These are phyloP conservation scores for Cherax destructor DNA, from an alignment of 1,140 invertebrate genomes.

Conservation along the genomic window DNA sequence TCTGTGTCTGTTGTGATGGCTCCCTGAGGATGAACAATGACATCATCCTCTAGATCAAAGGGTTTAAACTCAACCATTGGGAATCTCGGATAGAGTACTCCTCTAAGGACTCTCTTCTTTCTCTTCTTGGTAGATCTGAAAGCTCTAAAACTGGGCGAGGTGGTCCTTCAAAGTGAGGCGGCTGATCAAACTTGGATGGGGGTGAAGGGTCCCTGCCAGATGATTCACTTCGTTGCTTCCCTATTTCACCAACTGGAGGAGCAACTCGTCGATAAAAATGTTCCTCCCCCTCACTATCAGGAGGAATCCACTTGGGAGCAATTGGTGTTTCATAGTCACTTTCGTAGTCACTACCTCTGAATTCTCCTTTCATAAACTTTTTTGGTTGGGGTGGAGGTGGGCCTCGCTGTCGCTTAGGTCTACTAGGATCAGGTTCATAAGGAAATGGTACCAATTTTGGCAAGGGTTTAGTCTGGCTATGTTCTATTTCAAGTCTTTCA, in stretches of 20 bases:
- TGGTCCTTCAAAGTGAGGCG: slow-evolving; percentile 78
- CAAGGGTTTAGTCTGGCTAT: slow-evolving; percentile 40
- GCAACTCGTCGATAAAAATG: slow-evolving; percentile 80
- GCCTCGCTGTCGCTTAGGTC: slow-evolving; percentile 72
- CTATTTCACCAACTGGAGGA: slow-evolving; percentile 75
- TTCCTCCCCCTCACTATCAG: slow-evolving; percentile 75
- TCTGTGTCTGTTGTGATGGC: slow-evolving; percentile 39
- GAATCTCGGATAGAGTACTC: slow-evolving; percentile 70
- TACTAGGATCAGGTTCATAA: slow-evolving; percentile 75
- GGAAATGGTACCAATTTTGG: slow-evolving; percentile 76
- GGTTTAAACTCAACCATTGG: slow-evolving; percentile 71
- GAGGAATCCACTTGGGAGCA: slow-evolving; percentile 78
- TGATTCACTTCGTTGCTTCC: slow-evolving; percentile 73
- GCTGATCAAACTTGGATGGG: slow-evolving; percentile 81
- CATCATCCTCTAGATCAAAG: slow-evolving; percentile 58
- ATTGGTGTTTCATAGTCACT: slow-evolving; percentile 84
- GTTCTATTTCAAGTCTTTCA: slow-evolving; percentile 39
- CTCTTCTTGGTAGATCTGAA: slow-evolving; percentile 70
- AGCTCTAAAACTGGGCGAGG: slow-evolving; percentile 76
- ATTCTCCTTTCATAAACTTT: slow-evolving; percentile 83
- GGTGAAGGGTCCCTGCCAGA: slow-evolving; percentile 79
- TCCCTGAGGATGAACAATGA: slow-evolving; percentile 11
- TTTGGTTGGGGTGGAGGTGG: slow-evolving; percentile 79
- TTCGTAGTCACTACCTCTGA: slow-evolving; percentile 84
- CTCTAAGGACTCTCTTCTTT: slow-evolving; percentile 72